Conservation (phyloP, 2,113 vertebrate species). For the Brachyistius frenatus region DNA sequence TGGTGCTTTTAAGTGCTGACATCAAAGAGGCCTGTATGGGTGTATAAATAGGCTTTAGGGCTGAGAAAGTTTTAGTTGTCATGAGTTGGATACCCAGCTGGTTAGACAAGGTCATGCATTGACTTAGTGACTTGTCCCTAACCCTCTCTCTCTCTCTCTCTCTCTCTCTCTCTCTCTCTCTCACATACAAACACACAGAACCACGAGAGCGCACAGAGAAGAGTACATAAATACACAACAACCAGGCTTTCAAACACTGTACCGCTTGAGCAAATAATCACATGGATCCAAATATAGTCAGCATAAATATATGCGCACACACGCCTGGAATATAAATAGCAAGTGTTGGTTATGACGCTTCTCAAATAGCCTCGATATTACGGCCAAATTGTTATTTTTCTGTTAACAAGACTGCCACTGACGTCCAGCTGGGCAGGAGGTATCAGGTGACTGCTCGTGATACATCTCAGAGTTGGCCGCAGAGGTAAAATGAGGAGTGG, state of each 20-base stretch:
- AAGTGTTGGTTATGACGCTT: constrained; percentile 20
- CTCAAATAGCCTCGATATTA: constrained; percentile 18
- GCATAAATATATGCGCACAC: constrained; percentile 2
- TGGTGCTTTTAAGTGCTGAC: constrained; percentile 80
- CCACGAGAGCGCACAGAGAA: background rate
- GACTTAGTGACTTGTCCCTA: constrained; percentile 66
- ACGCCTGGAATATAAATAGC: constrained; percentile 10
- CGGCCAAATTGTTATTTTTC: constrained; percentile 21
- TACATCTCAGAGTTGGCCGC: constrained; percentile 40
- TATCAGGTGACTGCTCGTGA: constrained; percentile 59
- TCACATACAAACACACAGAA: constrained; percentile 10
- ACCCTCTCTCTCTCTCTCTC: constrained; percentile 23
- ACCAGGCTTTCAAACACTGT: constrained; percentile 12
- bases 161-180: background rate
- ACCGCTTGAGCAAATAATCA: constrained; percentile 17
- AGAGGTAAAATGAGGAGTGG: constrained; percentile 53
- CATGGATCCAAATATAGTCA: constrained; percentile 14
- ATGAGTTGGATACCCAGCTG: constrained; percentile 68
- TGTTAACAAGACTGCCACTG: background rate
- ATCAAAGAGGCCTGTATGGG: constrained; percentile 73
- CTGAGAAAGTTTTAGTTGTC: constrained; percentile 74
- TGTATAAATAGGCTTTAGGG: constrained; percentile 75
- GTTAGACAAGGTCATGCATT: constrained; percentile 75
- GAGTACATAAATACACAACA: constrained; percentile 3
- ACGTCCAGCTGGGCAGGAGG: constrained; percentile 18